Base-by-base conservation (phyloP, 2,113 vertebrate species). In the Arothron firmamentum region DNA sequence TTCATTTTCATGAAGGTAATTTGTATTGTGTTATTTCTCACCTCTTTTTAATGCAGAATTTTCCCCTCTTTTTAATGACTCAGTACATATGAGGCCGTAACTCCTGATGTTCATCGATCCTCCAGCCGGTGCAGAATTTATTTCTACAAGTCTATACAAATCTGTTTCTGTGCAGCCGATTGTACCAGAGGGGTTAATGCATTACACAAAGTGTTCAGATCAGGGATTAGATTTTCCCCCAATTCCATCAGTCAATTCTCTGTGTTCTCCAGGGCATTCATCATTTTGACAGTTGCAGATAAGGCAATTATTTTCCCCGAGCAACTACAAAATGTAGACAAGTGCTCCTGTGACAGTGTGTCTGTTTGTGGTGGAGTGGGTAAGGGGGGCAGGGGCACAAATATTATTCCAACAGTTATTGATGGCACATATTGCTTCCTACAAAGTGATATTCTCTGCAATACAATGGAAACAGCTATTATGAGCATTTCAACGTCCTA, bases 221-320 rank as follows among this genome's bases (percentile, higher is more conserved):
- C 85, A 83, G 81, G 84, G 83, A 88, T 89, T 85, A 90, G 80
- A 87, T 78, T 77, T 72, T 45, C 82, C 75, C 88, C 82, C 84
- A 79, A 88, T 88, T 89, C 85, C 88, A 90, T 89, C 87, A 86
- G 86, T 89, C 89, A 87, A 85, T 90, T 89, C 85, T 85, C 42
- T 46, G 78, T 70, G 79, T 79, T 88, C 87, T 90, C 83, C 16
- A 15, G 83, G 83, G 86, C 89, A 90, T 90, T 90, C 87, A 90
- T 90, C 89, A 90, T 90, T 88, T 83, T 90, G 89, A 90, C 89
- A 90, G 88, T 88, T 88, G 88, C 86, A 90, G 88, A 90, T 90
- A 89, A 88, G 85, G 88, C 86, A 90, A 90, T 90, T 90, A 90
- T 90, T 90, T 90, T 90, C 85, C 82, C 69, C 76, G 65, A 86